Evolutionary conservation across 2,797 vertebrate genomes (phyloP).

Genomic region (Distichodus sexfasciatus): DNA sequence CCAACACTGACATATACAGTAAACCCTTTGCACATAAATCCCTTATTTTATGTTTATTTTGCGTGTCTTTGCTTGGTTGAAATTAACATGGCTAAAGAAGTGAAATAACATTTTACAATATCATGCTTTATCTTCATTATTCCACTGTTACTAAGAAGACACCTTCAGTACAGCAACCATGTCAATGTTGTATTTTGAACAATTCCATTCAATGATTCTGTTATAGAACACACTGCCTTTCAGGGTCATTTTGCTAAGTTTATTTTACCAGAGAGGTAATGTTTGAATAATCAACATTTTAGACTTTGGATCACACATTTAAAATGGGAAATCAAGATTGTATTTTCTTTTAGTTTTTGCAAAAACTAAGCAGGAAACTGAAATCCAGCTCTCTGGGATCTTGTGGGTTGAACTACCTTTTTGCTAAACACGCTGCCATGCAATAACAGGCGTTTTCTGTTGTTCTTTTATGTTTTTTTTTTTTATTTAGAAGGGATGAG

Average conservation of each 20-base stretch:
- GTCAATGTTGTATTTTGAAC: neutral
- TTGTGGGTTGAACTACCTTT: neutral
- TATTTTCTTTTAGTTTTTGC: neutral
- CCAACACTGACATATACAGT: neutral
- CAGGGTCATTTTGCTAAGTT: neutral
- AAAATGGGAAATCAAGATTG: neutral
- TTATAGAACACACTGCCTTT: neutral
- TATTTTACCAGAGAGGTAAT: too few relatives aligned
- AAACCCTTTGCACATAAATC: neutral
- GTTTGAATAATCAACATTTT: neutral
- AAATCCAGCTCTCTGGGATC: neutral
- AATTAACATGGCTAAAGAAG: neutral
- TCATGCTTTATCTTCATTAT: neutral
- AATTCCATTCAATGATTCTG: neutral
- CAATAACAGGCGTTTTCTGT: conserved; percentile 10
- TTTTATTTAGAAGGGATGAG: neutral
- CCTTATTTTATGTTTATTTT: neutral
- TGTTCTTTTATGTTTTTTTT: conserved; percentile 12
- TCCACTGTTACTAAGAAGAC: neutral
- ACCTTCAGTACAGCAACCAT: neutral
- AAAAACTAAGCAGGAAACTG: neutral
- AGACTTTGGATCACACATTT: neutral
- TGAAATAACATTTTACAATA: neutral
- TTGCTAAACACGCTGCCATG: neutral
- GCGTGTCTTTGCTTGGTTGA: too few relatives aligned